phyloP scores from a whole-genome alignment of 2,797 vertebrate genomes.

The Periparus ater region DNA sequence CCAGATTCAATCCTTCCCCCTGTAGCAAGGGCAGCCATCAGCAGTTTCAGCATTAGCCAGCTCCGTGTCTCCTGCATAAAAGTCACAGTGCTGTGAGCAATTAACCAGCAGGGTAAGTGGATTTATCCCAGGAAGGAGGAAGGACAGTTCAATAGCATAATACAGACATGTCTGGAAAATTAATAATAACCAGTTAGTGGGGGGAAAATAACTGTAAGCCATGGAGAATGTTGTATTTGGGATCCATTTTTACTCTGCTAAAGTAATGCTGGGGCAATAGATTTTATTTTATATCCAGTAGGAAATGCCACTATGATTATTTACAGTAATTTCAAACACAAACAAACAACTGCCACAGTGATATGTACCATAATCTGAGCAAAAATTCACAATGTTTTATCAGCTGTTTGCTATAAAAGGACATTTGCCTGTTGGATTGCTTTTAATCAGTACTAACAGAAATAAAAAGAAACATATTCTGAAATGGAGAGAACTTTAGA shows the following conservation, averaged over 20 bases:
- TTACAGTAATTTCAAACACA: conserved; percentile 6
- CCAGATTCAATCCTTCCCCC: background rate
- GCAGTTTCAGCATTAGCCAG: background rate
- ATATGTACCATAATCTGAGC: background rate
- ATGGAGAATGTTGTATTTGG: background rate
- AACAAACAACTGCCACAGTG: background rate
- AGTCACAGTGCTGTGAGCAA: background rate
- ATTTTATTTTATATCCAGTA: background rate
- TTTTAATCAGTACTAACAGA: background rate
- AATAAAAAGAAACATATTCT: conserved; percentile 11
- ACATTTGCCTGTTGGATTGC: background rate
- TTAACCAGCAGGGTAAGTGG: background rate
- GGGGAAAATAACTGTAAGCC: background rate
- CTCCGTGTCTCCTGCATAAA: background rate
- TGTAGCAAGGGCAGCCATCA: background rate
- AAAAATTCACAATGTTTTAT: background rate
- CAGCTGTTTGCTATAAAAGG: background rate
- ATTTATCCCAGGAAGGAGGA: background rate
- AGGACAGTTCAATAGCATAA: background rate
- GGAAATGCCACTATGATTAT: conserved; percentile 11
- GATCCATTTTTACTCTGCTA: background rate
- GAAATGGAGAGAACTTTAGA: background rate
- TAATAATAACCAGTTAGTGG: background rate
- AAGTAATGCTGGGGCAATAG: background rate
- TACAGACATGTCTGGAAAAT: background rate